A percentile compares a stretch with the other conserved stretches of the same genome.
Conservation (phyloP, 92 coral and sea anemone genomes). For the Porites cylindrica region DNA sequence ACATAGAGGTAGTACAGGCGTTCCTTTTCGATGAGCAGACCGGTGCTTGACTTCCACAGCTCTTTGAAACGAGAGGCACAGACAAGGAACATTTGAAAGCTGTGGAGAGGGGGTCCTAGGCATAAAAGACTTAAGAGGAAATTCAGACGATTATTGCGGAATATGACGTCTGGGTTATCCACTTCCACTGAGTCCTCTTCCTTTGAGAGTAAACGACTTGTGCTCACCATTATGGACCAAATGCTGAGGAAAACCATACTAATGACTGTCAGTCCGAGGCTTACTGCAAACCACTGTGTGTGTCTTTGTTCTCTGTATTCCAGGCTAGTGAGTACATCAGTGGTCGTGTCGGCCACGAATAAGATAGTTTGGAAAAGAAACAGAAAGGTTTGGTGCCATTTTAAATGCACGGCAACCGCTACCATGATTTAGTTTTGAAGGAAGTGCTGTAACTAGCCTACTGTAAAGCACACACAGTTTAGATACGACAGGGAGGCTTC, state of each 20-base stretch:
- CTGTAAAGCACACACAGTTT: too few relatives aligned
- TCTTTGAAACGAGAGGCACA: slow-evolving; percentile 32
- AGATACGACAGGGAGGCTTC: too few relatives aligned
- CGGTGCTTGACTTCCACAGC: slow-evolving; percentile 27
- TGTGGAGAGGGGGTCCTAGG: slow-evolving; percentile 40
- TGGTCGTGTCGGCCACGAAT: slow-evolving; percentile 34
- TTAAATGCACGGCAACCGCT: slow-evolving; percentile 17
- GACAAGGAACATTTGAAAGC: slow-evolving; percentile 42
- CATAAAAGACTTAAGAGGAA: slow-evolving; percentile 26
- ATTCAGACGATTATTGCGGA: slow-evolving; percentile 25
- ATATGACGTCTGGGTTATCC: slow-evolving; percentile 28
- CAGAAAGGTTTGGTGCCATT: slow-evolving; percentile 50
- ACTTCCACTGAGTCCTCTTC: slow-evolving; percentile 20
- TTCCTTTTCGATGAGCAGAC: slow-evolving; percentile 28
- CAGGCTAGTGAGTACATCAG: slow-evolving; percentile 24
- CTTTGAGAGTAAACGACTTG: neutral
- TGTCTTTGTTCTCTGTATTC: neutral
- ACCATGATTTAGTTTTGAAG: neutral
- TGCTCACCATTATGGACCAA: slow-evolving; percentile 49
- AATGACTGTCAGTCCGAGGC: slow-evolving; percentile 17
- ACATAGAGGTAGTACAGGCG: slow-evolving; percentile 45
- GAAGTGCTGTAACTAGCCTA: too few relatives aligned
- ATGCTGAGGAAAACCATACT: slow-evolving; percentile 7
- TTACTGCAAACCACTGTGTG: slow-evolving; percentile 26
- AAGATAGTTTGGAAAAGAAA: slow-evolving; percentile 49